phyloP scores from a whole-genome alignment of 2,797 vertebrate species.

The Furcifer pardalis region DNA sequence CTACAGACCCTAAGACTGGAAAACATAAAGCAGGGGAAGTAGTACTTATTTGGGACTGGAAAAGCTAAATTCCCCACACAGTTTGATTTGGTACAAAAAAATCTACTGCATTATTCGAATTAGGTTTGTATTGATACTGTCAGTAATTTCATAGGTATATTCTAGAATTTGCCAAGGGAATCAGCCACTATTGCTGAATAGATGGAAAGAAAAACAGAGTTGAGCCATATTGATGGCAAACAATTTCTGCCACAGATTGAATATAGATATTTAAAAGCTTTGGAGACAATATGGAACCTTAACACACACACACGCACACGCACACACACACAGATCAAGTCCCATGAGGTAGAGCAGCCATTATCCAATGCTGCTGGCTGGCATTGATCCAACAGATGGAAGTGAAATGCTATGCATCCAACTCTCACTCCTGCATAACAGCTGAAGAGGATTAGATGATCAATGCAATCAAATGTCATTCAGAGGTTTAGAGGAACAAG shows the following conservation, averaged over 20 bases:
- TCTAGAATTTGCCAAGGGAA: not conserved
- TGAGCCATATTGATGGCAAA: not conserved
- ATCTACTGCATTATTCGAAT: not conserved
- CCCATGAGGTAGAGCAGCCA: not conserved
- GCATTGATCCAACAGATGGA: not conserved
- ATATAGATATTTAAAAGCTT: not conserved
- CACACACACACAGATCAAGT: not conserved
- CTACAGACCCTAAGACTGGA: not conserved
- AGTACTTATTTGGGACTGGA: not conserved
- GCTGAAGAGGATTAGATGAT: slow-evolving; percentile 4
- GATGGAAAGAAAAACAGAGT: not conserved
- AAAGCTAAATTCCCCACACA: not conserved
- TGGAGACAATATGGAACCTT: not conserved
- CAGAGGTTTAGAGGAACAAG: not conserved
- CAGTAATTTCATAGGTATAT: not conserved
- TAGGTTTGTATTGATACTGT: not conserved
- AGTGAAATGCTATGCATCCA: not conserved
- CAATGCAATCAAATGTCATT: slow-evolving; percentile 13
- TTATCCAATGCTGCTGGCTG: not conserved
- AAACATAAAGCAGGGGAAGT: not conserved
- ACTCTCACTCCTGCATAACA: not conserved
- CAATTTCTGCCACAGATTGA: not conserved
- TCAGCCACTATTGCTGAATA: not conserved
- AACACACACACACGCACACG: not conserved
- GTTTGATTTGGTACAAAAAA: not conserved